Percentiles rank a stretch among this genome's conserved stretches.
phyloP scores from a whole-genome alignment of 2,888 invertebrate genomes.

The Andrena fulva region DNA sequence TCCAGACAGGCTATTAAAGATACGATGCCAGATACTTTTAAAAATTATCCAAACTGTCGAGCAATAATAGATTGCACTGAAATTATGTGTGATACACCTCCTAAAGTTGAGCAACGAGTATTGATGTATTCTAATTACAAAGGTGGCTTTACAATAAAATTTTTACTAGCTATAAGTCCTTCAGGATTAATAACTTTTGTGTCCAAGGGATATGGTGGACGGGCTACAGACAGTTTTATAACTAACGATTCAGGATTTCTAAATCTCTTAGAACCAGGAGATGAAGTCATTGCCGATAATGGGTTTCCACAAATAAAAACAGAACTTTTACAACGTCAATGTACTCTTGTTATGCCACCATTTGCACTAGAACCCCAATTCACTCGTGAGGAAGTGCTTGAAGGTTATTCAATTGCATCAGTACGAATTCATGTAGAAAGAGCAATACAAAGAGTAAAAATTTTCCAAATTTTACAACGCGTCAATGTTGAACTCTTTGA shows the following conservation, averaged over 20 bases:
- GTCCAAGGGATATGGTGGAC: slow-evolving; percentile 69
- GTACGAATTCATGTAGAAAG: not conserved
- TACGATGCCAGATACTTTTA: no score
- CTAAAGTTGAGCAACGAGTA: no score
- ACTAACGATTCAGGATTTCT: slow-evolving; percentile 69
- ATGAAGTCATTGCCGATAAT: slow-evolving; percentile 46
- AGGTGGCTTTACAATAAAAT: slow-evolving; percentile 66
- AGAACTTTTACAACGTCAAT: slow-evolving; percentile 54
- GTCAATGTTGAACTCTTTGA: not conserved
- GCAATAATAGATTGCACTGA: no score
- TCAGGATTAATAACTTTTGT: slow-evolving; percentile 65
- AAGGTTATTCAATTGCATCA: slow-evolving; percentile 44
- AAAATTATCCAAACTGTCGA: no score
- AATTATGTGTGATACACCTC: no score
- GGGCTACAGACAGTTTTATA: slow-evolving; percentile 66
- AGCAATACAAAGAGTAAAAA: not conserved
- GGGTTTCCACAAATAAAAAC: slow-evolving; percentile 39
- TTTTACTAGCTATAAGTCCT: slow-evolving; percentile 63
- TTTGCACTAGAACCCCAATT: slow-evolving; percentile 60
- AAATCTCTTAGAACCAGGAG: slow-evolving; percentile 62
- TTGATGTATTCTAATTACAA: no score
- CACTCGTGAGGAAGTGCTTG: slow-evolving; percentile 54
- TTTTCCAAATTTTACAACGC: not conserved
- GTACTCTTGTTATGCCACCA: slow-evolving; percentile 55
- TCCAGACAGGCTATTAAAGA: not conserved